Evolutionary conservation across 2,888 invertebrate genomes (phyloP), one percentile per base, ranked within the genome.

Genomic region (Stomorhina lunata): DNA sequence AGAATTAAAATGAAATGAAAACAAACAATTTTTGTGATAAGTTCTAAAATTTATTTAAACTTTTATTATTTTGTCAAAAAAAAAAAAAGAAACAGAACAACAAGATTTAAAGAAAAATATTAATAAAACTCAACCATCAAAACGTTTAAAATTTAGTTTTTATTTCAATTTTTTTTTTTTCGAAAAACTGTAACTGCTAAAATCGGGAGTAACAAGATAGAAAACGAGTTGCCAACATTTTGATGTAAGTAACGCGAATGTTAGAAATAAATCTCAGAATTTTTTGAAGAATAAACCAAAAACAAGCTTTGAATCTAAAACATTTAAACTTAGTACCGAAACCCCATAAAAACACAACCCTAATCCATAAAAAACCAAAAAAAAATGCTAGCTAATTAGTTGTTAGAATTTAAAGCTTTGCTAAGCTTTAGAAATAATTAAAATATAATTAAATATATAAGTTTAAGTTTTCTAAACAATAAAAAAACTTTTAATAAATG

Each of bases 21-120:
- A 43, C 37, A 45, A 61, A 78, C 25, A 45, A 73, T 34, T 88
- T 89, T 88, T 89, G 89, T 89, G 89, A 89, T 89, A 89, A 88
- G 89, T 89, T 89, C 87, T 87, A 85, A n/a, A 84, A 29, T 43
- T 63, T 53, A 22, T 53, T 63, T 50, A n/a, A n/a, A n/a, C n/a
- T n/a, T n/a, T 15, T n/a, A 45, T 34, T 27, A 45, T 85, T 86
- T 86, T 75, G 72, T 84, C 10, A 53, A 43, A 45, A 83, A 78
- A 7, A 53, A 61, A 27, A 66, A 65, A 81, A 71, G 34, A 61
- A 80, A 84, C 68, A n/a, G n/a, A 55, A 15, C 55, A 66, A 37
- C 12, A 57, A 69, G 61, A 72, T 55, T 57, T 73, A 80, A 71
- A 25, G 66, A 43, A 17, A 71, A 55, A n/a, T n/a, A n/a, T 17